Percentiles rank a stretch among this genome's conserved stretches.
Evolutionary conservation across 2,888 invertebrate genomes (phyloP).

Genomic region (Leptogaster cylindrica): DNA sequence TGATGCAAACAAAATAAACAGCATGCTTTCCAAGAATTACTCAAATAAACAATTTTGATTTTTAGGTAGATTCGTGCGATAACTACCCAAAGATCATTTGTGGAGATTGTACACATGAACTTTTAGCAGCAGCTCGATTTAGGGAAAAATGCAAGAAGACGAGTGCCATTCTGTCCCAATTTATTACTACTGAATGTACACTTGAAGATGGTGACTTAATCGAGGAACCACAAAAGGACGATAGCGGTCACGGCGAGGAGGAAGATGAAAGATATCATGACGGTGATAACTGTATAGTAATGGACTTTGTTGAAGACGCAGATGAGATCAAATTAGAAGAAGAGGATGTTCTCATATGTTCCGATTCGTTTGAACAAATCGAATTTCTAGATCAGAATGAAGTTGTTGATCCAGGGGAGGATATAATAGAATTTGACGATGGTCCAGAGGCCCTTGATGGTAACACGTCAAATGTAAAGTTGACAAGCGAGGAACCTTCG

Average conservation of each 20-base stretch:
- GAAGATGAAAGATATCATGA: too few relatives aligned
- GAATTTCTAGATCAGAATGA: slow-evolving; percentile 22
- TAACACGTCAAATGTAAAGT: too few relatives aligned
- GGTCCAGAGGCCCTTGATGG: too few relatives aligned
- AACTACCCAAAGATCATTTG: slow-evolving; percentile 56
- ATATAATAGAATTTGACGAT: background rate
- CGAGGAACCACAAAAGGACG: background rate
- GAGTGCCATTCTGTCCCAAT: slow-evolving; percentile 50
- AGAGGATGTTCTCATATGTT: background rate
- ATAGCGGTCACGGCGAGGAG: too few relatives aligned
- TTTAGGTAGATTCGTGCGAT: slow-evolving; percentile 53
- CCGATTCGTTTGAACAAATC: background rate
- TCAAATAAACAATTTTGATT: background rate
- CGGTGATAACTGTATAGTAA: background rate
- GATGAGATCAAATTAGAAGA: background rate
- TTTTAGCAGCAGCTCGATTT: slow-evolving; percentile 56
- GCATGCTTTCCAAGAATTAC: background rate
- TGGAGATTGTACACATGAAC: slow-evolving; percentile 56
- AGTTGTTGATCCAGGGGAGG: background rate
- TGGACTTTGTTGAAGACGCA: background rate
- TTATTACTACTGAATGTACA: background rate
- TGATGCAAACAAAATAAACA: too few relatives aligned
- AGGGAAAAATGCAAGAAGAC: slow-evolving; percentile 55
- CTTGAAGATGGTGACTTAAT: background rate
- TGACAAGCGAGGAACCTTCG: background rate